Evolutionary conservation across 1,140 invertebrate genomes (phyloP).

Genomic region (Sycophaga agraensis): DNA sequence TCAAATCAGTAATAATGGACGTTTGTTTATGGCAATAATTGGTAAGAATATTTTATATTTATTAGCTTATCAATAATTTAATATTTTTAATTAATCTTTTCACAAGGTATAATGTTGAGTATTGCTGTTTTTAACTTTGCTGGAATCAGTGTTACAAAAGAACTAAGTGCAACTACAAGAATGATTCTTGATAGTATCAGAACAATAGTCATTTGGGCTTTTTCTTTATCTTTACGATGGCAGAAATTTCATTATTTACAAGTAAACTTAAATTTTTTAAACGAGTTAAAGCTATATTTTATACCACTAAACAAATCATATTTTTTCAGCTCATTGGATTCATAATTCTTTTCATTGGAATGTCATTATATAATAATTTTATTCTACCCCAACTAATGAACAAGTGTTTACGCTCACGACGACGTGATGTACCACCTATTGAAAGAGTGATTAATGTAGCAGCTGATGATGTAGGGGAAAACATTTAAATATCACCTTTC

Average conservation of each 20-base stretch:
- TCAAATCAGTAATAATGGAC: slow-evolving; percentile 73
- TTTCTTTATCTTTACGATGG: slow-evolving; percentile 74
- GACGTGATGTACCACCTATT: slow-evolving; percentile 38
- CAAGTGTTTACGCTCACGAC: slow-evolving; percentile 40
- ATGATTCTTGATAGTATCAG: slow-evolving; percentile 90
- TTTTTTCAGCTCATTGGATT: slow-evolving; percentile 71
- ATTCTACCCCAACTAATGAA: slow-evolving; percentile 56
- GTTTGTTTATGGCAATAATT: slow-evolving; percentile 66
- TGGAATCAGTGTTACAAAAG: slow-evolving; percentile 94
- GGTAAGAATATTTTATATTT: slow-evolving; percentile 56
- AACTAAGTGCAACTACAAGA: slow-evolving; percentile 87
- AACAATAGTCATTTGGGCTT: slow-evolving; percentile 86
- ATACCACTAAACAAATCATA: slow-evolving; percentile 23
- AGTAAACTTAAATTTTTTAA: slow-evolving; percentile 49
- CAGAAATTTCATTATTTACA: slow-evolving; percentile 82
- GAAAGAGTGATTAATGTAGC: slow-evolving; percentile 49
- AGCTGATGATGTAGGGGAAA: slow-evolving; percentile 47
- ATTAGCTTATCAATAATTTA: not conserved
- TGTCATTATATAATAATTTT: slow-evolving; percentile 77
- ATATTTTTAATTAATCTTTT: not conserved
- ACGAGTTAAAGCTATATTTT: slow-evolving; percentile 6
- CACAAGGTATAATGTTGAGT: slow-evolving; percentile 78
- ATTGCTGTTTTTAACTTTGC: slow-evolving; percentile 97
- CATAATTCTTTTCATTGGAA: slow-evolving; percentile 70
- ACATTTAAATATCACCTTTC: not conserved